Percentiles rank a stretch among this genome's conserved stretches.
Evolutionary conservation across 2,113 vertebrate genomes (phyloP).

Genomic region (Calonectris borealis): DNA sequence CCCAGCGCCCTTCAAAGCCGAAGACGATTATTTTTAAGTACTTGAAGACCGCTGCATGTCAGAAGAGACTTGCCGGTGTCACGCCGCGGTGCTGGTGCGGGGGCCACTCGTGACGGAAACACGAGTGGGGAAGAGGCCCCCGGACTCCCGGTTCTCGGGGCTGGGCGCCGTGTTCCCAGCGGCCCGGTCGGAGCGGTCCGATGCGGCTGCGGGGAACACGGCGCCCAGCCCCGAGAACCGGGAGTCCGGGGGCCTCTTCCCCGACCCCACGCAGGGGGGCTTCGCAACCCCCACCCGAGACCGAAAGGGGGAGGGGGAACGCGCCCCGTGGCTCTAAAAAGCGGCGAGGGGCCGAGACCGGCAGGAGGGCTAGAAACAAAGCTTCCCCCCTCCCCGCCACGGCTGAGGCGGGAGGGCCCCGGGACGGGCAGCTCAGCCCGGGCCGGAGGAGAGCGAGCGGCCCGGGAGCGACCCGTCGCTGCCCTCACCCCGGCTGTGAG

Average conservation of each 20-base stretch:
- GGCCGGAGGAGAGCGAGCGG: too few relatives aligned
- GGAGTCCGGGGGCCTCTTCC: accelerated
- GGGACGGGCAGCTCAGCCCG: background rate
- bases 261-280: background rate
- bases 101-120: background rate
- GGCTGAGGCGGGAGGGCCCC: background rate
- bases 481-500: too few relatives aligned
- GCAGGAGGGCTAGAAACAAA: constrained; percentile 16
- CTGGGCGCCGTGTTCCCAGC: background rate
- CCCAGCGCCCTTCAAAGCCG: background rate
- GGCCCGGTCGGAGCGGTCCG: too few relatives aligned
- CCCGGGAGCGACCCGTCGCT: background rate
- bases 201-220: background rate
- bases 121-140: background rate
- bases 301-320: background rate
- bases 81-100: background rate
- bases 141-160: background rate
- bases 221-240: background rate
- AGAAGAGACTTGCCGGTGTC: background rate
- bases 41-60: background rate
- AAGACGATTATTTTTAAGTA: background rate
- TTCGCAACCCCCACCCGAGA: background rate
- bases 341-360: background rate
- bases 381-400: background rate
- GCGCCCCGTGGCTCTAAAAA: background rate